These are phyloP conservation scores for Danio albolineatus DNA, from an alignment of 2,797 vertebrate genomes.

Conservation along the genomic window DNA sequence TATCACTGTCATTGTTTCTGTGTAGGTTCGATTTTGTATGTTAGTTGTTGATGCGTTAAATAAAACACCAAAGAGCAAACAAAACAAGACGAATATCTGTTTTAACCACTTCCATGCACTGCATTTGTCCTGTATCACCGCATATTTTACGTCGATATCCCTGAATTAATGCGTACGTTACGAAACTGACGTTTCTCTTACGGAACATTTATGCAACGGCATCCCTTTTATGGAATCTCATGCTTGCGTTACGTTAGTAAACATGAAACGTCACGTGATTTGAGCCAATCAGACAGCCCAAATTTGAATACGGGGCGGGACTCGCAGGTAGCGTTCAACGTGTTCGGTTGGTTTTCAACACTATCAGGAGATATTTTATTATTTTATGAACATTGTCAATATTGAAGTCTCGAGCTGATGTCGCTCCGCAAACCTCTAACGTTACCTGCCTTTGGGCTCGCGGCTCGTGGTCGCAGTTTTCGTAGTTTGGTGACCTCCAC, in stretches of 20 bases:
- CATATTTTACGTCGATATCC: not conserved
- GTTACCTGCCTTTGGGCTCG: slow-evolving; percentile 47
- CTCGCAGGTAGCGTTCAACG: not conserved
- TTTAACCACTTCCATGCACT: too few relatives aligned
- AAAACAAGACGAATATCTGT: not conserved
- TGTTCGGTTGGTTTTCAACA: not conserved
- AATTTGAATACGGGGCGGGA: slow-evolving; percentile 20
- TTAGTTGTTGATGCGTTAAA: too few relatives aligned
- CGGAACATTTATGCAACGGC: not conserved
- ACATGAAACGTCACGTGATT: slow-evolving; percentile 48
- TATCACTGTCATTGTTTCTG: too few relatives aligned
- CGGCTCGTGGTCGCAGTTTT: slow-evolving; percentile 33
- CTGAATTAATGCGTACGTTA: not conserved
- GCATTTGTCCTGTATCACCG: not conserved
- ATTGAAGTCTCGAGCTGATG: slow-evolving; percentile 55
- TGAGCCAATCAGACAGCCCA: slow-evolving; percentile 30
- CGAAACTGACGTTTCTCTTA: not conserved
- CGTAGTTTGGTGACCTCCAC: slow-evolving; percentile 45
- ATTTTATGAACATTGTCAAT: too few relatives aligned
- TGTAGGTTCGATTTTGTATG: too few relatives aligned
- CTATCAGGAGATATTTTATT: rapidly evolving
- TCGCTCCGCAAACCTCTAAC: slow-evolving; percentile 52
- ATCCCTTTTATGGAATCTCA: not conserved
- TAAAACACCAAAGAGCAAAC: not conserved
- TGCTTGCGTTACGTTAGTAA: not conserved